Evolutionary conservation across 2,113 vertebrate species (phyloP), one percentile per base, ranked within the genome.

Genomic region (Chloropsis hardwickii): DNA sequence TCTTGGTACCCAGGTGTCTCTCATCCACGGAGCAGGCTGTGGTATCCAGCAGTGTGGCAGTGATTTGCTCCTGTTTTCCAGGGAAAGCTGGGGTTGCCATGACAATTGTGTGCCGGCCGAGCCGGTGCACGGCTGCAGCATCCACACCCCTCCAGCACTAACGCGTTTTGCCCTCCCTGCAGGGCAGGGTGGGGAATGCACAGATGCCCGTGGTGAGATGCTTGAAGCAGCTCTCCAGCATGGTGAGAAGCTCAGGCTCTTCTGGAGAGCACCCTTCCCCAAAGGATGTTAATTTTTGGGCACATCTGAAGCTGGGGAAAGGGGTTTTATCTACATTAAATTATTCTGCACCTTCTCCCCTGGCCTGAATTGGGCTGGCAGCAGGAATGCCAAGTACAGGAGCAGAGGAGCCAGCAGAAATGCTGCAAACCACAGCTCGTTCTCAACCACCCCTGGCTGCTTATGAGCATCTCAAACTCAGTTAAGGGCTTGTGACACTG

Each of bases 31-130:
- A 73, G 72, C 33, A 58, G 86, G 51, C 81, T 70, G 12, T 28
- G 76, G n/a, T 25, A 86, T 64, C 81, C 94, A 94, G 80, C 3
- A 0, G 73, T 9, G 48, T 45, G 19, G 39, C 56, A 19, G 45
- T 5, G 81, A 17, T 81, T 45, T 76, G 56, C 60, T 81, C 37
- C 81, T 78, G 74, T 92, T 92, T 95, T 73, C 84, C 4, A 1
- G 42, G 48, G 51, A 90, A 83, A 78, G 71, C 72, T 70, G 79
- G 14, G 80, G 92, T 96, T 96, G 88, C 88, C 86, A 92, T 96
- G 94, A 70, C 93, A 12, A 92, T 93, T 19, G 35, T 65, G 53
- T 84, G 72, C 42, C 0, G 8, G 44, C 62, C 2, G 0, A 77
- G 88, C 74, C 1, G 1, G 17, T 73, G 58, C 33, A 37, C 2